These are phyloP conservation scores for Columba guinea DNA, from an alignment of 2,797 vertebrate species.

Conservation along the genomic window DNA sequence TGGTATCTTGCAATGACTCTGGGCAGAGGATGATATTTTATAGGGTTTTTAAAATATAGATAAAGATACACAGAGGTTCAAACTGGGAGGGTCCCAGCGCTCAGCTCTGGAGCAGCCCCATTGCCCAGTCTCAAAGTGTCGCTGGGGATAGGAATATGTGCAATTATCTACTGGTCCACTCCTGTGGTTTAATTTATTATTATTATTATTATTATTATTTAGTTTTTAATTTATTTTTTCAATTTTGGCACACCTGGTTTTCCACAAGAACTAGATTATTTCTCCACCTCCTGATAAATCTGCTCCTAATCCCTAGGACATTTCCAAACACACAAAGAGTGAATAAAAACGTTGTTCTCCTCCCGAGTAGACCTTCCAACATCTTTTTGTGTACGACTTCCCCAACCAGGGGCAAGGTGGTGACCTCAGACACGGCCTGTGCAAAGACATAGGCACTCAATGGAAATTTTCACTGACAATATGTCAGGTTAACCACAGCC, in stretches of 20 bases:
- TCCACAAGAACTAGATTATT: not conserved
- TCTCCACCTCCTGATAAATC: not conserved
- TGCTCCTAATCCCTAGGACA: not conserved
- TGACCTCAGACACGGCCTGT: not conserved
- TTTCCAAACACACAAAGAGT: not conserved
- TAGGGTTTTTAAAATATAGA: not conserved
- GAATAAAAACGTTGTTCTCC: not conserved
- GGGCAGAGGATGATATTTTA: not conserved
- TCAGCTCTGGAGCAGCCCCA: not conserved
- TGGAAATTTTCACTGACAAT: not conserved
- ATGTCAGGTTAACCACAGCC: not conserved
- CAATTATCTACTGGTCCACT: not conserved
- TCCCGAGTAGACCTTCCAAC: not conserved
- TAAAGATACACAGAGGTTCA: not conserved
- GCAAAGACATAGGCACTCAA: fast-evolving
- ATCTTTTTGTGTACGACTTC: not conserved
- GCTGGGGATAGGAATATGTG: fast-evolving
- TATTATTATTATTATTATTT: no score
- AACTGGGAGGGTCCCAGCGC: not conserved
- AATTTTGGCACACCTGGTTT: not conserved
- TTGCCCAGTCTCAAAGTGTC: not conserved
- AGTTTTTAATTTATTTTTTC: not conserved
- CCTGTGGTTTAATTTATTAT: not conserved
- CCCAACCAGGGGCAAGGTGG: not conserved
- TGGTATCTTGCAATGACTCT: not conserved